phyloP scores from a whole-genome alignment of 2,113 vertebrate genomes.

The Lepisosteus oculatus region DNA sequence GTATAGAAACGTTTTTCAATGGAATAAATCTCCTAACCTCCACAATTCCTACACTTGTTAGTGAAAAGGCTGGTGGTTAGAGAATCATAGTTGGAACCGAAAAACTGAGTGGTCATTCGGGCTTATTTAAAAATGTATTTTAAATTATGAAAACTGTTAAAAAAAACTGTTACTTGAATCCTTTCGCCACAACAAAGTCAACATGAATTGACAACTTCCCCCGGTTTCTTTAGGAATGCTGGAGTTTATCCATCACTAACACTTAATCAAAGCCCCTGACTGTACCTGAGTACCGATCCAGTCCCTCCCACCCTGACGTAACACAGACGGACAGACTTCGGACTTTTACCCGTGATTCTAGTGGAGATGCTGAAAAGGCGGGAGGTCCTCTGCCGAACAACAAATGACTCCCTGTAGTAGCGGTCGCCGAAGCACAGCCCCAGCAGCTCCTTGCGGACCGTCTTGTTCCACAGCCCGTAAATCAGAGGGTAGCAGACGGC shows the following conservation, averaged over 20 bases:
- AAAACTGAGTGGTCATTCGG: too few species aligned
- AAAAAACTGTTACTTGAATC: too few species aligned
- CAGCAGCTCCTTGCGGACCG: constrained; percentile 90
- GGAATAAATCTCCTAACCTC: too few species aligned
- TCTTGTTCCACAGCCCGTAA: constrained; percentile 98
- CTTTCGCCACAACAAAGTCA: too few species aligned
- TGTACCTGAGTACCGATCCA: neutral
- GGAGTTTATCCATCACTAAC: too few species aligned
- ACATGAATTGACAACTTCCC: too few species aligned
- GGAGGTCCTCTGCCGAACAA: constrained; percentile 80
- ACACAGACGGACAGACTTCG: neutral
- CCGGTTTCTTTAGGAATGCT: too few species aligned
- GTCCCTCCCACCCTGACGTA: neutral
- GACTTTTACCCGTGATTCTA: constrained; percentile 85
- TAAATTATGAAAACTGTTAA: too few species aligned
- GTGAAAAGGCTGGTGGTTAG: too few species aligned
- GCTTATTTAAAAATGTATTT: neutral
- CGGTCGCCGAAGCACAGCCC: constrained; percentile 95
- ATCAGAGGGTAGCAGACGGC: constrained; percentile 91
- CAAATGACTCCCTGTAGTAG: constrained; percentile 89
- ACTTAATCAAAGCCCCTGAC: neutral
- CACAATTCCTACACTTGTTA: too few species aligned
- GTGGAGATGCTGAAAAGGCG: constrained; percentile 96
- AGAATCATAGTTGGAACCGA: too few species aligned
- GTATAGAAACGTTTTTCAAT: too few species aligned